Conservation (phyloP, 2,797 vertebrate genomes). For the Thalassophryne amazonica region DNA sequence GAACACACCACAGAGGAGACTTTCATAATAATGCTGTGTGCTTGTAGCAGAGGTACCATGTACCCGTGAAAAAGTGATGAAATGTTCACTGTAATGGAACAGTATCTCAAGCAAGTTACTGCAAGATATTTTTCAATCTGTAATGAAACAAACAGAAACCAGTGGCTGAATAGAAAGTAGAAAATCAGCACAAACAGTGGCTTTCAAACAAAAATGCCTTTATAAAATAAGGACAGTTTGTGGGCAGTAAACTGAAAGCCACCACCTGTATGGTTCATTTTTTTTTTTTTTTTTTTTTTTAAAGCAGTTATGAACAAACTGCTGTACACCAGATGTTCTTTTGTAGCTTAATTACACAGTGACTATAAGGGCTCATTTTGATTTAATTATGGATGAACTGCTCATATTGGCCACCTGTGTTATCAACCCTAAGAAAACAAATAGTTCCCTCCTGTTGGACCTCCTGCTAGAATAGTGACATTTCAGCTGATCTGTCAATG, state of each 20-base stretch:
- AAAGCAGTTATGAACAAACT: neutral
- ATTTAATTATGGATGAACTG: neutral
- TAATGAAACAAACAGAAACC: neutral
- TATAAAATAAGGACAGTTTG: too few species aligned
- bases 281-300: neutral
- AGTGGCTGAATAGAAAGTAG: too few species aligned
- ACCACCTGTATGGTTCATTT: neutral
- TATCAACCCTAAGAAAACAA: neutral
- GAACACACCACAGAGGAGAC: neutral
- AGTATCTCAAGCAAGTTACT: too few species aligned
- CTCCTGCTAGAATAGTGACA: too few species aligned
- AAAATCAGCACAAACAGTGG: too few species aligned
- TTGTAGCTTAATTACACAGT: neutral
- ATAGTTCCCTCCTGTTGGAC: neutral
- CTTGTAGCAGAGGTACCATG: too few species aligned
- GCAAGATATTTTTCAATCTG: neutral
- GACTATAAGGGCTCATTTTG: neutral
- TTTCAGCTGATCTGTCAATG: too few species aligned
- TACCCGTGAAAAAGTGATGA: neutral
- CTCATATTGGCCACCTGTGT: neutral
- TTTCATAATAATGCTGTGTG: neutral
- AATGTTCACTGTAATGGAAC: neutral
- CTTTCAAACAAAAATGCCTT: too few species aligned
- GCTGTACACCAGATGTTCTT: conserved; percentile 7
- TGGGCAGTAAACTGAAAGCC: neutral